Evolutionary conservation across 2,797 vertebrate species (phyloP), one percentile per base, ranked within the genome.

Genomic region (Vultur gryphus): DNA sequence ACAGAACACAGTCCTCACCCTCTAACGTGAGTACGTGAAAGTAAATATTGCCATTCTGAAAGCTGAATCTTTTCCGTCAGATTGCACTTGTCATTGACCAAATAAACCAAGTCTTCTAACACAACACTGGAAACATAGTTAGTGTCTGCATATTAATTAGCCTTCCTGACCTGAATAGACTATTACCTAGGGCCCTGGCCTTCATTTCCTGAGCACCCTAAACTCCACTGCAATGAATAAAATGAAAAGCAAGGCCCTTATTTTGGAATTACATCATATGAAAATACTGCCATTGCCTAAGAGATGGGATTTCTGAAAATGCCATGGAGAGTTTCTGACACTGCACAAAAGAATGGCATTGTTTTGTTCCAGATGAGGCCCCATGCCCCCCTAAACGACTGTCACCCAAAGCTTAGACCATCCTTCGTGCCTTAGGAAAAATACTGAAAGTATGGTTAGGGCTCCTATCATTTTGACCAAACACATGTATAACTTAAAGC

Each of bases 111-210:
- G 91, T 92, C 90, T 82, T 95, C 91, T 90, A 85, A 89, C 85
- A 92, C 64, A 95, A 97, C 90, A 87, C 54, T 89, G 78, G 95
- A 96, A 95, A 94, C 73, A 82, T 4, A 96, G 95, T 72, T 86
- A 91, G 39, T 86, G 51, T 86, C 84, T 97, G 96, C 90, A 96
- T 96, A 92, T 95, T 97, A 97, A 97, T 97, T 97, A 97, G 97
- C 87, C 93, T 93, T 94, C 95, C 93, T 97, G 97, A 96, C 95
- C 96, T 97, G 93, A 97, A 96, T 95, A 96, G 93, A 82, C 94
- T 94, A 97, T 96, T 97, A 94, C 90, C 94, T 95, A 95, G 93
- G 84, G 87, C 46, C 94, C 94, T 96, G 90, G 94, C 94, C 95
- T 96, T 97, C 90, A 94, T 97, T 97, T 97, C 89, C 51, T 80